These are phyloP conservation scores for Pyrocoelia pectoralis DNA, from an alignment of 2,888 invertebrate genomes.

Conservation along the genomic window DNA sequence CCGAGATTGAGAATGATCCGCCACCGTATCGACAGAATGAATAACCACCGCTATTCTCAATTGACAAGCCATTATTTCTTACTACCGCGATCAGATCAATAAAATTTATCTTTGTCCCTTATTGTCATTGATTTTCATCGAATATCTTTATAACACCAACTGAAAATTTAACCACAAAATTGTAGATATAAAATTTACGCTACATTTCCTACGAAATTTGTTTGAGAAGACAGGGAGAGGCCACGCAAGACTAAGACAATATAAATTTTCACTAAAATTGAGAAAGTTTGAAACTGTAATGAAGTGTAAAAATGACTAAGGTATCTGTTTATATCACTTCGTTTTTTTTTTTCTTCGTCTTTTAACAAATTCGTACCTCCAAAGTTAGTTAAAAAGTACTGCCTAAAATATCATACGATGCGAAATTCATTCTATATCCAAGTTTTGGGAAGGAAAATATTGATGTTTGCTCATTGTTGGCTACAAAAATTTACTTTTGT, in stretches of 20 bases:
- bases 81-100: constrained; percentile 28
- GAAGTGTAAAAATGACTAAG: constrained; percentile 55
- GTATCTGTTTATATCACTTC: constrained; percentile 49
- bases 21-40: constrained; percentile 38
- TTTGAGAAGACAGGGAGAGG: constrained; percentile 40
- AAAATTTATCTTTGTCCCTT: constrained; percentile 32
- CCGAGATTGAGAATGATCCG: constrained; percentile 36
- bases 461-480: not conserved
- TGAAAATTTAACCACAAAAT: constrained; percentile 32
- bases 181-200: constrained; percentile 41
- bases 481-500: constrained; percentile 7
- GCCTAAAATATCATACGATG: no score
- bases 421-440: no score
- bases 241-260: constrained; percentile 39
- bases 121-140: constrained; percentile 21
- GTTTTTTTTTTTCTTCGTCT: constrained; percentile 16
- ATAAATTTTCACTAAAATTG: constrained; percentile 52
- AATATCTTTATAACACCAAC: constrained; percentile 21
- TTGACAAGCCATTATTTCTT: constrained; percentile 37
- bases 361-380: not conserved
- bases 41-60: constrained; percentile 37
- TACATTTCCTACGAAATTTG: constrained; percentile 49
- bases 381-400: not conserved
- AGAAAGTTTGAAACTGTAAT: constrained; percentile 55
- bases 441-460: not conserved